These are phyloP conservation scores for Clarias batrachus DNA, from an alignment of 2,113 vertebrate species.

Conservation along the genomic window DNA sequence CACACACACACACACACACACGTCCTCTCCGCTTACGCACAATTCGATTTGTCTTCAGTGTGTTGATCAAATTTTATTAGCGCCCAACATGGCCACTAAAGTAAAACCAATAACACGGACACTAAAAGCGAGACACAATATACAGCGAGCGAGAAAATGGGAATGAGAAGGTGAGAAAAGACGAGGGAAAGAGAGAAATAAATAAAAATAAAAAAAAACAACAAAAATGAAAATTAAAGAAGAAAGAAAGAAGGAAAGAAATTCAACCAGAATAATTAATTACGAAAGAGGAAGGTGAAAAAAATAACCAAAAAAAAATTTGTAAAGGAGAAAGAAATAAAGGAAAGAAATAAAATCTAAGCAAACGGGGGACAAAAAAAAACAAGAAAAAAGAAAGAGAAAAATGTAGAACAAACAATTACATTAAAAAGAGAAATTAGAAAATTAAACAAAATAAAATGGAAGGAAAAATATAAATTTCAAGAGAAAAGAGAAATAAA, in stretches of 20 bases:
- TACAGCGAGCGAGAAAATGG: too few species aligned
- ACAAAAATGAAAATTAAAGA: conserved; percentile 50
- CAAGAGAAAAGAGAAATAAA: background rate
- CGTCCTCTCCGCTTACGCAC: conserved; percentile 90
- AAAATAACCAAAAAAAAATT: too few species aligned
- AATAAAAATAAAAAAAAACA: background rate
- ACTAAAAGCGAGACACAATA: conserved; percentile 44
- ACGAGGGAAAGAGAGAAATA: background rate
- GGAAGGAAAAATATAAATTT: background rate
- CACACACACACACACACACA: background rate
- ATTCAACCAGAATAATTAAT: too few species aligned
- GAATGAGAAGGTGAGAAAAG: too few species aligned
- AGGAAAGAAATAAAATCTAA: too few species aligned
- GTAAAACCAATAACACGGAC: conserved; percentile 54
- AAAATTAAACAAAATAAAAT: background rate
- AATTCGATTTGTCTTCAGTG: conserved; percentile 96
- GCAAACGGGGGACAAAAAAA: background rate
- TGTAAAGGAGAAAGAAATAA: background rate
- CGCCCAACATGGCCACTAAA: conserved; percentile 86
- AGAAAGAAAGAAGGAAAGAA: background rate
- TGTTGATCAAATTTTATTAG: conserved; percentile 96
- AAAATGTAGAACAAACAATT: background rate
- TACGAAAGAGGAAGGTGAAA: too few species aligned
- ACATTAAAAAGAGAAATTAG: conserved; percentile 44
- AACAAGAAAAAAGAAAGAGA: background rate